Percentiles rank a stretch among this genome's conserved stretches.
Evolutionary conservation across 2,113 vertebrate genomes (phyloP).

Genomic region (zebrafish (Danio rerio)): DNA sequence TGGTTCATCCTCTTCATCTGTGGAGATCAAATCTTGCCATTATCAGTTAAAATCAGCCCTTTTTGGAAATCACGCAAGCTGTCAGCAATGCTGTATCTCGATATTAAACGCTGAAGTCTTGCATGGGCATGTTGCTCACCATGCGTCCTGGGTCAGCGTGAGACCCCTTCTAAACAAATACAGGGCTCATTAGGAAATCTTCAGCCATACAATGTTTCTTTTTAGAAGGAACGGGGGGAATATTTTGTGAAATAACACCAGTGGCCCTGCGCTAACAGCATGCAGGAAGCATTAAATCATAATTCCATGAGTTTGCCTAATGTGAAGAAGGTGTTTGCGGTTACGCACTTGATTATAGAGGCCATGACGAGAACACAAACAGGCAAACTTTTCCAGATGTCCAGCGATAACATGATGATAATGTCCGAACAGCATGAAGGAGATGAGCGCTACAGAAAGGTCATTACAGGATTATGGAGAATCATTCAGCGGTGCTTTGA

Average conservation of each 20-base stretch:
- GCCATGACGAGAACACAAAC: conserved; percentile 64
- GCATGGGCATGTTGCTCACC: conserved; percentile 52
- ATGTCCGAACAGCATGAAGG: conserved; percentile 58
- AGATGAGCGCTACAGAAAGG: conserved; percentile 55
- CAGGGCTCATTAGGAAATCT: conserved; percentile 60
- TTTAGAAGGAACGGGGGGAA: conserved; percentile 42
- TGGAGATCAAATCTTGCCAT: conserved; percentile 59
- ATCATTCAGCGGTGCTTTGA: conserved; percentile 58
- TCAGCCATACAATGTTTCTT: conserved; percentile 43
- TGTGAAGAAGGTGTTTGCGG: conserved; percentile 69
- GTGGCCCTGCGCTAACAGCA: conserved; percentile 57
- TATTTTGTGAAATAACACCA: conserved; percentile 68
- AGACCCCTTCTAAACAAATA: conserved; percentile 46
- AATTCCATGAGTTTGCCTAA: conserved; percentile 58
- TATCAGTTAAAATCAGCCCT: conserved; percentile 66
- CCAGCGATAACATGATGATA: conserved; percentile 67
- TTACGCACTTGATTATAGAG: conserved; percentile 66
- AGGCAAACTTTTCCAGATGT: conserved; percentile 77
- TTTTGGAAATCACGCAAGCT: conserved; percentile 63
- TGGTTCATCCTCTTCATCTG: conserved; percentile 58
- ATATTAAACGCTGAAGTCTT: conserved; percentile 74
- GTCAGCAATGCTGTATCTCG: conserved; percentile 72
- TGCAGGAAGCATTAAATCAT: conserved; percentile 72
- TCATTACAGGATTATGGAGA: conserved; percentile 68
- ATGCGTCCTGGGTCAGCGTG: conserved; percentile 60